Evolutionary conservation across 2,888 invertebrate genomes (phyloP).

Genomic region (Campoletis raptor): DNA sequence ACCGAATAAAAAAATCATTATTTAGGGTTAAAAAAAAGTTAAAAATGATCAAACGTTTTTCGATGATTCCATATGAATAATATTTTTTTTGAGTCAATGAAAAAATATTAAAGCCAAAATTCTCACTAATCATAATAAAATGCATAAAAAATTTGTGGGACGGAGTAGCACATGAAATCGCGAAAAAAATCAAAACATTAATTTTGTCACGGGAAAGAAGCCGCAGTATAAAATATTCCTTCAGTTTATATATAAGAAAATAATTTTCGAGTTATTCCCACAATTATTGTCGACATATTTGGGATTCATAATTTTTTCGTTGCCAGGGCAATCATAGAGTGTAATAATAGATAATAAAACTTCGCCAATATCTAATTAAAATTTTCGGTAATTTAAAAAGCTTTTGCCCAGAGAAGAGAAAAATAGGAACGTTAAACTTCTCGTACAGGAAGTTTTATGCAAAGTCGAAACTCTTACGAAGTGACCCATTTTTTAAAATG

Average conservation of each 20-base stretch:
- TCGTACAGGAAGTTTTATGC: background rate
- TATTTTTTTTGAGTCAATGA: too few relatives aligned
- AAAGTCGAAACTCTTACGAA: background rate
- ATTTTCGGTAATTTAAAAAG: background rate
- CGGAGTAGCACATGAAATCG: too few relatives aligned
- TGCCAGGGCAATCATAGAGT: background rate
- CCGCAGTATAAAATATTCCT: too few relatives aligned
- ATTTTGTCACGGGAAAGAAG: too few relatives aligned
- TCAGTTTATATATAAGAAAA: too few relatives aligned
- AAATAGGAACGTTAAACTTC: background rate
- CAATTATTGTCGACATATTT: too few relatives aligned
- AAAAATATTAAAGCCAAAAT: too few relatives aligned
- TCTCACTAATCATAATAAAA: too few relatives aligned
- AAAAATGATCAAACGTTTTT: background rate
- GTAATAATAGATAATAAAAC: background rate
- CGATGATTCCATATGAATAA: background rate
- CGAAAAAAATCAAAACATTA: too few relatives aligned
- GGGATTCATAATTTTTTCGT: background rate
- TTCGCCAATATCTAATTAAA: background rate
- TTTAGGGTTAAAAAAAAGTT: background rate
- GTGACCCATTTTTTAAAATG: background rate
- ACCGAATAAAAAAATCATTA: background rate
- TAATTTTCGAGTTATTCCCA: too few relatives aligned
- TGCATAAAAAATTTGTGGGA: too few relatives aligned
- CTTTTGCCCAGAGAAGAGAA: background rate